Evolutionary conservation across 2,888 invertebrate genomes (phyloP).

Genomic region (Andrena fulva): DNA sequence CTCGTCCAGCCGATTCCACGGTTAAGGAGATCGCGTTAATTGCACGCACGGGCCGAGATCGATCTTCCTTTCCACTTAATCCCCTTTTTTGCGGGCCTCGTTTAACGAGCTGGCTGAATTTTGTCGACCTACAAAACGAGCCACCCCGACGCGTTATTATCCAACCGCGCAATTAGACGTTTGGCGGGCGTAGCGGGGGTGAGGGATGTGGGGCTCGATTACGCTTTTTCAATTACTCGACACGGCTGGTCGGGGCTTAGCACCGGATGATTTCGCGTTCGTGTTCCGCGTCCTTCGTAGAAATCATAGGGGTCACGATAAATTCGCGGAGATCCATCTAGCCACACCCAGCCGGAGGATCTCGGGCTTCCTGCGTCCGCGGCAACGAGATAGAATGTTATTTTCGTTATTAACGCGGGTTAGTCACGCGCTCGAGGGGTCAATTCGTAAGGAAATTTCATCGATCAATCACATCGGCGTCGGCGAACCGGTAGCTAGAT

Average conservation of each 20-base stretch:
- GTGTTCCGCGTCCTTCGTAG: constrained; percentile 22
- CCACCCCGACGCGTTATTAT: neutral
- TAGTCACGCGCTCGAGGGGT: constrained; percentile 56
- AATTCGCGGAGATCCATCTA: constrained; percentile 48
- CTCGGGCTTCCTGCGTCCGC: constrained; percentile 8
- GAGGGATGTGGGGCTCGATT: neutral
- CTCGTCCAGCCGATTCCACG: constrained; percentile 4
- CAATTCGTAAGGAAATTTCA: constrained; percentile 52
- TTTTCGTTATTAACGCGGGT: constrained; percentile 51
- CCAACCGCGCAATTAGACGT: neutral
- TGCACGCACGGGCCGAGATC: constrained; percentile 35
- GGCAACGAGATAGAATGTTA: constrained; percentile 42
- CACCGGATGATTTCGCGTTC: neutral
- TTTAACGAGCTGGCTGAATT: neutral
- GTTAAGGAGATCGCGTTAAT: constrained; percentile 22
- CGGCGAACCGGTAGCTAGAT: constrained; percentile 12
- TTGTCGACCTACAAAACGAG: neutral
- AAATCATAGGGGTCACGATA: constrained; percentile 47
- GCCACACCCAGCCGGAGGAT: constrained; percentile 54
- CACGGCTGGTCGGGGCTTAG: neutral
- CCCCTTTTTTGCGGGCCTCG: neutral
- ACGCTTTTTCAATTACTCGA: constrained; percentile 4
- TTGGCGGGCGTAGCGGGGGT: neutral
- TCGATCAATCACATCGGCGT: constrained; percentile 44
- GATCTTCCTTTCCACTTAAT: neutral